phyloP scores from a whole-genome alignment of 2,888 invertebrate genomes.

The Oeneis ivallda region DNA sequence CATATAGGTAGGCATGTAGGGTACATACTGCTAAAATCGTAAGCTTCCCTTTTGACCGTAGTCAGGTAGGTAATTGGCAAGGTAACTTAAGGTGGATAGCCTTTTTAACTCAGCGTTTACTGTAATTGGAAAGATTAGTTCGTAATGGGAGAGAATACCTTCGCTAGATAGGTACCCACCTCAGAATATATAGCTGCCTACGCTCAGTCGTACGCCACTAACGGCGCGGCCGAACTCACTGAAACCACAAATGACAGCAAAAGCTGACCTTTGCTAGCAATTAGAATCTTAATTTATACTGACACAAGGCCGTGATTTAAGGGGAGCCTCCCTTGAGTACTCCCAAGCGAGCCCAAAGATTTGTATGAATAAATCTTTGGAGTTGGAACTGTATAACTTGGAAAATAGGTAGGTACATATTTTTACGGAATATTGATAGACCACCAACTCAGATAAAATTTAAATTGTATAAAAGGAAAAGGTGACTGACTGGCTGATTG shows the following conservation, averaged over 20 bases:
- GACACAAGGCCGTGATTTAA: neutral
- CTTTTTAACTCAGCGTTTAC: neutral
- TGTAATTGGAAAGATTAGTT: neutral
- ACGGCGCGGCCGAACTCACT: slow-evolving; percentile 7
- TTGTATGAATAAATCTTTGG: no score
- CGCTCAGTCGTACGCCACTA: slow-evolving; percentile 4
- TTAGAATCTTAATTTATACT: slow-evolving; percentile 1
- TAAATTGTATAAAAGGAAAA: no score
- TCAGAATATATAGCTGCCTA: neutral
- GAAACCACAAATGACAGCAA: slow-evolving; percentile 12
- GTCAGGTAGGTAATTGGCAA: no score
- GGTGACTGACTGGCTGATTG: no score
- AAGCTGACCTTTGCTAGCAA: neutral
- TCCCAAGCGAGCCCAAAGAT: no score
- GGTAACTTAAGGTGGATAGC: neutral
- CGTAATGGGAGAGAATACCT: neutral
- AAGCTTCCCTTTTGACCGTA: no score
- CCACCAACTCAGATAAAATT: no score
- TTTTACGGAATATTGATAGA: no score
- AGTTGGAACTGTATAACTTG: no score
- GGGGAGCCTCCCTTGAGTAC: neutral
- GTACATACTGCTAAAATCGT: no score
- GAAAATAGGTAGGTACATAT: no score
- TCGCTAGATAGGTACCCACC: neutral
- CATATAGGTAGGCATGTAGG: no score